Conservation (phyloP, 2,797 vertebrate genomes). For the Melanotaenia parkinsoni region DNA sequence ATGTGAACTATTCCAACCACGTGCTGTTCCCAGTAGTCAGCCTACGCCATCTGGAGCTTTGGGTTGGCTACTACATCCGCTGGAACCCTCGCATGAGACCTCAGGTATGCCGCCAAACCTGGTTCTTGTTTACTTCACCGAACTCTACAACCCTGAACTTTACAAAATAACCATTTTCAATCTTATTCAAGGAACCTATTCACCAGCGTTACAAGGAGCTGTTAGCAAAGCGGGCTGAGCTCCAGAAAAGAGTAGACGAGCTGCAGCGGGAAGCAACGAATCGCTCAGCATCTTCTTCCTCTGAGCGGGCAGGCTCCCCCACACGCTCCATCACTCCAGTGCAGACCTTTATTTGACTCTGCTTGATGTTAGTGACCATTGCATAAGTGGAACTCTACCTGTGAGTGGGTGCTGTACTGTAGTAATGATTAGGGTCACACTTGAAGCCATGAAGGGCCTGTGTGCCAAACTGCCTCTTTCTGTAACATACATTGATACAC, state of each 20-base stretch:
- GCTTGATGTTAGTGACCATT: not conserved
- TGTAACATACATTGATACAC: conserved; percentile 36
- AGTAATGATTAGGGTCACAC: conserved; percentile 13
- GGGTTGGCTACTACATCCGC: conserved; percentile 97
- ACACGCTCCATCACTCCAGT: conserved; percentile 90
- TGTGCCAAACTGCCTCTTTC: conserved; percentile 23
- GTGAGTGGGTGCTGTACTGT: conserved; percentile 25
- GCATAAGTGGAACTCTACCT: conserved; percentile 24
- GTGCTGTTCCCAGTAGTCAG: conserved; percentile 96
- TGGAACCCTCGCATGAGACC: conserved; percentile 98
- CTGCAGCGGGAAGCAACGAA: conserved; percentile 92
- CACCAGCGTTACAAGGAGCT: conserved; percentile 95
- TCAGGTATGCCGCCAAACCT: conserved; percentile 82
- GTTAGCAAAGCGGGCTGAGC: conserved; percentile 91
- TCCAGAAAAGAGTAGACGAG: conserved; percentile 95
- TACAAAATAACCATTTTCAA: not conserved
- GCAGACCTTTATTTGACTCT: conserved; percentile 90
- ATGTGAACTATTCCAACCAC: conserved; percentile 93
- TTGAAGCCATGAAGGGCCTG: conserved; percentile 8
- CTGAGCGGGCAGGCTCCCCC: conserved; percentile 89
- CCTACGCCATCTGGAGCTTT: conserved; percentile 97
- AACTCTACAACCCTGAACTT: not conserved
- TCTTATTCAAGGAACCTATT: conserved; percentile 87
- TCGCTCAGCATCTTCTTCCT: conserved; percentile 87
- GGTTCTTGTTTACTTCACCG: not conserved